Base-by-base conservation (phyloP, 2,113 vertebrate species). In the Petroica traversi region DNA sequence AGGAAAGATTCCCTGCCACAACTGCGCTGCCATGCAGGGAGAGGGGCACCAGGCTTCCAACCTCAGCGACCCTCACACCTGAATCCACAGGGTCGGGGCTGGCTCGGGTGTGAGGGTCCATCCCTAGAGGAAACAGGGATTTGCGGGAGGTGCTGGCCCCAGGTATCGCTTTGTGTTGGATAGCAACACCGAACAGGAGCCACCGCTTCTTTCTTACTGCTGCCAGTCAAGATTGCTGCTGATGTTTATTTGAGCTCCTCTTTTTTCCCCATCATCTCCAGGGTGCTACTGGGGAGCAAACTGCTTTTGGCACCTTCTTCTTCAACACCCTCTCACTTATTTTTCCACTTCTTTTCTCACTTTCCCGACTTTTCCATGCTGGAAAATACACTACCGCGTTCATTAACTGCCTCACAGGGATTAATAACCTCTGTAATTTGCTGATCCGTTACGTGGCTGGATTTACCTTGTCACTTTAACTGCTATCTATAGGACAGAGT, bases 11-110 rank as follows among this genome's bases (percentile, higher is more conserved):
- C 33, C 24, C 14, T 0, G 8, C 2, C 12, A 14, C 4, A 29
- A 6, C 22, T 8, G 46, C 2, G 1, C 5, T 33, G 67, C 18
- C n/a, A 0, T 4, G 46, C 16, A 24, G 58, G 33, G 29, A 68
- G 28, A 40, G 11, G 14, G 25, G 10, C 41, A 29, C 11, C 18
- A 8, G 28, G 4, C 6, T 45, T 4, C 45, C 33, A 34, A 0
- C 8, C 22, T 6, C 11, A 2, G 8, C 0, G 3, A 11, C 15
- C 31, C 31, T 40, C n/a, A 13, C 28, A 17, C 33, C 5, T 0
- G 45, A 2, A 51, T 2, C 46, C 71, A 1, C 2, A 2, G 28
- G 19, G 7, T 5, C 3, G 1, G 38, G 17, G 41, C 45, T 73
- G 55, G 10, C 11, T 1, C 5, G 8, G 36, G 5, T 2, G 2